Conservation (phyloP, 2,113 vertebrate species). For the Cheirogaleus medius region DNA sequence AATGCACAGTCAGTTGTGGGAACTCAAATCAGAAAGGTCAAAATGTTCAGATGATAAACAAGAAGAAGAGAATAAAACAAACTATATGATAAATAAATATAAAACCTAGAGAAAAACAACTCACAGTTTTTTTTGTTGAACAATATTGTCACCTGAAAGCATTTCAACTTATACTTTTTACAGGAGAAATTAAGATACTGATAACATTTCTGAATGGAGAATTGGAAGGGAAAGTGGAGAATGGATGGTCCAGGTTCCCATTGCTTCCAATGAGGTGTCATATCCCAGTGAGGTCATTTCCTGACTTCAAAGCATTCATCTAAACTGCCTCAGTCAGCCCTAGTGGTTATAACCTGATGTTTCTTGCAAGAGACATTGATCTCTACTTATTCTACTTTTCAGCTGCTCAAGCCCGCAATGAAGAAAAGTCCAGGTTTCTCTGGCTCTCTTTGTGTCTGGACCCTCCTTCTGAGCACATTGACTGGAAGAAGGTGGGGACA, state of each 20-base stretch:
- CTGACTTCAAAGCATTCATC: slow-evolving; percentile 72
- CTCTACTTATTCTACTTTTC: slow-evolving; percentile 84
- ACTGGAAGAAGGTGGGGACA: slow-evolving; percentile 93
- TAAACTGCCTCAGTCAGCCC: slow-evolving; percentile 72
- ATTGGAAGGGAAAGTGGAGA: slow-evolving; percentile 45
- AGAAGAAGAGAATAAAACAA: not conserved
- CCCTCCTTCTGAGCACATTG: slow-evolving; percentile 87
- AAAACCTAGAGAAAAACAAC: not conserved
- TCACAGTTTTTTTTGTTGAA: slow-evolving; percentile 38
- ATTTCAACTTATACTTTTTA: slow-evolving; percentile 50
- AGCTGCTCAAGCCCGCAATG: slow-evolving; percentile 89
- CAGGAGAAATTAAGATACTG: slow-evolving; percentile 33
- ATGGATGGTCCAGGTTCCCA: slow-evolving; percentile 65
- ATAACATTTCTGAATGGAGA: slow-evolving; percentile 24
- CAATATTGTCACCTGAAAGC: slow-evolving; percentile 36
- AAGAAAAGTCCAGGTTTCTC: slow-evolving; percentile 87
- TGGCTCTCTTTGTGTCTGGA: slow-evolving; percentile 92
- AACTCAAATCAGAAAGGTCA: slow-evolving; percentile 28
- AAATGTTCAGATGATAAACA: slow-evolving; percentile 11
- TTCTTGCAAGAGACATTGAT: slow-evolving; percentile 64
- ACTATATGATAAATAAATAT: not conserved
- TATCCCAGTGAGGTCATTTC: slow-evolving; percentile 75
- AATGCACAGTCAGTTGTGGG: not conserved
- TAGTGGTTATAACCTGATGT: slow-evolving; percentile 57
- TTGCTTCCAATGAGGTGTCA: slow-evolving; percentile 57